A percentile compares a stretch with the other conserved stretches of the same genome.
Conservation (phyloP, 2,888 invertebrate genomes). For the Diplazon laetatorius region DNA sequence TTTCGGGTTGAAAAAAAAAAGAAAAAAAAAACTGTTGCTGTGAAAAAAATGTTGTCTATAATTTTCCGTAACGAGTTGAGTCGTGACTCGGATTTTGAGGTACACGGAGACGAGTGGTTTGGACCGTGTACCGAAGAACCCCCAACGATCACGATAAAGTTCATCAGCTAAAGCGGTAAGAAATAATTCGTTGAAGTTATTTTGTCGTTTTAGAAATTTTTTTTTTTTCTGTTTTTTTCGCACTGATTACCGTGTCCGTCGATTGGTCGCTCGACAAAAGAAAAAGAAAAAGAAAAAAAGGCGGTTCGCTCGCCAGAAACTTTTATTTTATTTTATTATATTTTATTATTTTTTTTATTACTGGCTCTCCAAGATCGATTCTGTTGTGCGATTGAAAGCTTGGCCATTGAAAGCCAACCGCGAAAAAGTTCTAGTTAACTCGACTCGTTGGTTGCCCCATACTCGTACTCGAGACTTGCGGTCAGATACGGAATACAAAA, state of each 20-base stretch:
- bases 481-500: too few relatives aligned
- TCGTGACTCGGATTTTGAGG: slow-evolving; percentile 3
- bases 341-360: too few relatives aligned
- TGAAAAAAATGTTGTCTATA: too few relatives aligned
- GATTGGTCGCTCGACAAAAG: slow-evolving; percentile 6
- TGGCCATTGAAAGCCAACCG: slow-evolving; percentile 48
- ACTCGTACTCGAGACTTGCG: slow-evolving; percentile 46
- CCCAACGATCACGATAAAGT: slow-evolving; percentile 24
- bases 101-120: slow-evolving; percentile 50
- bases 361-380: too few relatives aligned
- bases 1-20: too few relatives aligned
- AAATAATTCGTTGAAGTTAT: not conserved
- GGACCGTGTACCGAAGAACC: slow-evolving; percentile 52
- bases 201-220: too few relatives aligned
- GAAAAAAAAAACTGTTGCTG: too few relatives aligned
- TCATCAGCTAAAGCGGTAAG: slow-evolving; percentile 1
- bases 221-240: not conserved
- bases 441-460: slow-evolving; percentile 24
- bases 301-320: too few relatives aligned
- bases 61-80: too few relatives aligned
- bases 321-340: too few relatives aligned
- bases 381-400: slow-evolving; percentile 36
- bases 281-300: too few relatives aligned
- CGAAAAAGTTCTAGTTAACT: slow-evolving; percentile 60
- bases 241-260: not conserved